These are phyloP conservation scores for Todus mexicanus DNA, from an alignment of 2,797 vertebrate genomes.

Conservation along the genomic window DNA sequence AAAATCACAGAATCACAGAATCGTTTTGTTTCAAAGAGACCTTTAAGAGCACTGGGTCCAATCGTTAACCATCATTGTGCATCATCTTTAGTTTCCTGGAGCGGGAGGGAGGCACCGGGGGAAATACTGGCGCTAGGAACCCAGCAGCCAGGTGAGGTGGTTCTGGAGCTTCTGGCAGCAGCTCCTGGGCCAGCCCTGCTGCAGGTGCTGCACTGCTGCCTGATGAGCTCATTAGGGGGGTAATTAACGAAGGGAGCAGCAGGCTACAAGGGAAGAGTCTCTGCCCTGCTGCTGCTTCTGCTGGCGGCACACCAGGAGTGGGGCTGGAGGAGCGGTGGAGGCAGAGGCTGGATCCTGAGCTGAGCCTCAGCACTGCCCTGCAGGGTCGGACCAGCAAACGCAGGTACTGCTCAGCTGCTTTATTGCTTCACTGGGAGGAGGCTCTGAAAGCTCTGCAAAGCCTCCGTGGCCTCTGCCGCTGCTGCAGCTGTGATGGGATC, in stretches of 20 bases:
- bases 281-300: rapidly evolving
- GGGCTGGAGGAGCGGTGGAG: not conserved
- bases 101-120: not conserved
- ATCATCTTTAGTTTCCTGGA: not conserved
- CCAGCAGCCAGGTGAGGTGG: not conserved
- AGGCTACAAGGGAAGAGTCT: not conserved
- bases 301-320: rapidly evolving
- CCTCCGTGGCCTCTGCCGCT: rapidly evolving
- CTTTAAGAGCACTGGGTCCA: not conserved
- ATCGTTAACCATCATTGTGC: not conserved
- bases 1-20: not conserved
- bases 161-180: not conserved
- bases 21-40: not conserved
- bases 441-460: not conserved
- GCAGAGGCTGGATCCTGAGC: not conserved
- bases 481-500: rapidly evolving
- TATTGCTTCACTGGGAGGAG: not conserved
- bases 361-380: rapidly evolving
- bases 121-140: not conserved
- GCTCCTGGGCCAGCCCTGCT: not conserved
- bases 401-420: not conserved
- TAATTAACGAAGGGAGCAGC: not conserved
- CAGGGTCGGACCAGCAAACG: rapidly evolving
- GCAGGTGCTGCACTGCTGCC: not conserved
- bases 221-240: not conserved